Percentiles rank a stretch among this genome's conserved stretches.
Conservation (phyloP, 2,113 vertebrate species). For the Caretta caretta region DNA sequence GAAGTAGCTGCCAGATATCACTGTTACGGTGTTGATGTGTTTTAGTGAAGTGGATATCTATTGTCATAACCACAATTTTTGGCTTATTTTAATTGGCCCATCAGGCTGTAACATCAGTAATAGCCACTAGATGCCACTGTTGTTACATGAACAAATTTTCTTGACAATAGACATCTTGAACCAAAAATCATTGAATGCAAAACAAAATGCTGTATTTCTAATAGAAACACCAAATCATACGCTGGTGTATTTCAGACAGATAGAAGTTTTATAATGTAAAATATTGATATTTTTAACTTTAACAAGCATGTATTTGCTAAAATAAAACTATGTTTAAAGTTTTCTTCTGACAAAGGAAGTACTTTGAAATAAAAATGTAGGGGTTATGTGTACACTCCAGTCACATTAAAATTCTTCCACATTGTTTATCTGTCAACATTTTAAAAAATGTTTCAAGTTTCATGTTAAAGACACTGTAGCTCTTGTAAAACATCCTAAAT, state of each 20-base stretch:
- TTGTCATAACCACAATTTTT: neutral
- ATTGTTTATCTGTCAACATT: neutral
- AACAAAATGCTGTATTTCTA: neutral
- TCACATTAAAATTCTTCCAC: neutral
- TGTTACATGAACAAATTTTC: neutral
- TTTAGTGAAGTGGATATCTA: neutral
- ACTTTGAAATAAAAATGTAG: accelerated
- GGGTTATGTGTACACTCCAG: neutral
- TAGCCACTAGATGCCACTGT: neutral
- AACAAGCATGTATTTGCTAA: neutral
- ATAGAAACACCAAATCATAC: neutral
- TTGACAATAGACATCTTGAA: neutral
- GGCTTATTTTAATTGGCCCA: neutral
- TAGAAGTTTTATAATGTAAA: neutral
- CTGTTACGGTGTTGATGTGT: neutral
- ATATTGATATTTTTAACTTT: neutral
- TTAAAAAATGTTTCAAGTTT: neutral
- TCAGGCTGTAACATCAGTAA: neutral
- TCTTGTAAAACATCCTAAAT: neutral
- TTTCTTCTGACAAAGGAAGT: neutral
- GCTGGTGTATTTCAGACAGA: neutral
- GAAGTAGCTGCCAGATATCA: neutral
- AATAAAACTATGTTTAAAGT: neutral
- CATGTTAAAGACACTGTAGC: neutral
- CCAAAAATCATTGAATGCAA: neutral